phyloP scores from a whole-genome alignment of 2,113 vertebrate genomes.

The Passerina amoena region DNA sequence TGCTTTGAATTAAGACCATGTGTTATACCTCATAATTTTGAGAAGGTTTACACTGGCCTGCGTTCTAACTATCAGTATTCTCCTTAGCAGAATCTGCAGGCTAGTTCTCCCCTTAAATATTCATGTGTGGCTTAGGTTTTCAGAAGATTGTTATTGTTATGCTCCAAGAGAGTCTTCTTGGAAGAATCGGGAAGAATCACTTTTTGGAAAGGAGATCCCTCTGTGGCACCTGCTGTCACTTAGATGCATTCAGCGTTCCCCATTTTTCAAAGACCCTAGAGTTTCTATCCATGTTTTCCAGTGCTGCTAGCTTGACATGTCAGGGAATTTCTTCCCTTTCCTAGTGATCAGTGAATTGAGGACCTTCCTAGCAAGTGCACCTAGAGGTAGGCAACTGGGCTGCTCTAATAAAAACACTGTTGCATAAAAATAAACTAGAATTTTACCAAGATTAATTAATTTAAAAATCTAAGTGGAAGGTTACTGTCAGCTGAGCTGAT shows the following conservation, averaged over 20 bases:
- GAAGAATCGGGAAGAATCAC: background rate
- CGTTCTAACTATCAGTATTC: background rate
- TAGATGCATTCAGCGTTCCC: background rate
- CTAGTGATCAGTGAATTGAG: background rate
- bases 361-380: background rate
- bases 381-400: background rate
- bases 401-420: background rate
- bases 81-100: background rate
- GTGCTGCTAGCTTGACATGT: background rate
- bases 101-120: background rate
- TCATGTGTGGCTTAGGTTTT: background rate
- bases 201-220: background rate
- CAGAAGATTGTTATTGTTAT: background rate
- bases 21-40: background rate
- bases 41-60: background rate
- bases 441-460: background rate
- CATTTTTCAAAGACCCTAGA: background rate
- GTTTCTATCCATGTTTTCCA: background rate
- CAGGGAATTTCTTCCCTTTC: background rate
- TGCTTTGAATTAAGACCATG: background rate
- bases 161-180: background rate
- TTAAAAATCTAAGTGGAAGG: background rate
- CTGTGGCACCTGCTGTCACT: background rate
- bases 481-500: background rate
- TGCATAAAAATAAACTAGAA: background rate